A percentile compares a stretch with the other conserved stretches of the same genome.
phyloP scores from a whole-genome alignment of 2,888 invertebrate genomes.

The Tachina lurida region DNA sequence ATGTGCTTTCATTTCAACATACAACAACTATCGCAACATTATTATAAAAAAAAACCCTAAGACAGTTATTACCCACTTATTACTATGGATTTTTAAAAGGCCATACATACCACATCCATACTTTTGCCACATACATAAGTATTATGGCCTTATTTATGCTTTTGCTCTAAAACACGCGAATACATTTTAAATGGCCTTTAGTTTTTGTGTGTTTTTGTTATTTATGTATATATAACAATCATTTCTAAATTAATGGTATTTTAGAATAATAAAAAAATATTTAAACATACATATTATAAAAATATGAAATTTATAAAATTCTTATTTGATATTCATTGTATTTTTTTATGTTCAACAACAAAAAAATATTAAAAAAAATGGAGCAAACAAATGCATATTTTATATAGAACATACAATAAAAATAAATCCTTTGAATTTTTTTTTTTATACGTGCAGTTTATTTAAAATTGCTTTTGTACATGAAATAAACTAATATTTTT shows the following conservation, averaged over 20 bases:
- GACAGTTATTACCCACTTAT: no score
- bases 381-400: no score
- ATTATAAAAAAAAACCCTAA: no score
- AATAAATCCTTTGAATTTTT: no score
- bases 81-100: no score
- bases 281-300: not conserved
- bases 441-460: not conserved
- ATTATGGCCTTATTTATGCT: not conserved
- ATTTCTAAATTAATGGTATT: constrained; percentile 6
- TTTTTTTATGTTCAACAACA: no score
- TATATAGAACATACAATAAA: no score
- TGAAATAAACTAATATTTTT: not conserved
- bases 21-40: no score
- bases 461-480: not conserved
- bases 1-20: no score
- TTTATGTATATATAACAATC: constrained; percentile 1
- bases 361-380: no score
- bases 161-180: constrained; percentile 35
- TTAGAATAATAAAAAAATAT: not conserved
- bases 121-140: not conserved
- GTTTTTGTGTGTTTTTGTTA: not conserved
- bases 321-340: not conserved
- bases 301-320: constrained; percentile 9
- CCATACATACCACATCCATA: not conserved
- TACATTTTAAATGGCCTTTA: not conserved